Evolutionary conservation across 2,797 vertebrate species (phyloP), one percentile per base, ranked within the genome.

Genomic region (Oceanodroma leucorhoa): DNA sequence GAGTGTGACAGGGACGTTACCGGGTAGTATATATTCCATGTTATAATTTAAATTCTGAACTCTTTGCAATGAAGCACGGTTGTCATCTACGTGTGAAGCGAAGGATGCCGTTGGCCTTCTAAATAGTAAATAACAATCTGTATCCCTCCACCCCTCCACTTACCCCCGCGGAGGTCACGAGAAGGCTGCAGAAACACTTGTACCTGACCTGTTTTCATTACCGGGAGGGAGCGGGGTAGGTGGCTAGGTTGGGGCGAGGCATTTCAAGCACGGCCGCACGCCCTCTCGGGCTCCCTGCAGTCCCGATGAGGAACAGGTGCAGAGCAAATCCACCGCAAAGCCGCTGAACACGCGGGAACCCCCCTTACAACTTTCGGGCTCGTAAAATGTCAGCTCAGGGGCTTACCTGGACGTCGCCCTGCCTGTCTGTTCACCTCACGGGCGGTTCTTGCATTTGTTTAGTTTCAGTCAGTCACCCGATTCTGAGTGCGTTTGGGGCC

Each of bases 41-140:
- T 66, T 86, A 62, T 16, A 79, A 70, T 84, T 84, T 91, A 60
- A 75, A 79, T 62, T 78, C 11, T 6, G 54, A 88, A 23, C 83
- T 53, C 48, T 72, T 85, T 72, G 62, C 16, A 7, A 11, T 12
- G 72, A 73, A 55, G 55, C 54, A 30, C 36, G 29, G 2, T 50
- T 90, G 66, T 76, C 80, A 70, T 88, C 80, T 61, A 38, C 24
- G 15, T 2, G 70, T 14, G 85, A 86, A 60, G 65, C 11, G 2
- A 45, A 94, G 83, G 76, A 79, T 82, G 77, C 64, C 8, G 2
- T 48, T 27, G 30, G 58, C 82, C 71, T 94, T 77, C 64, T 66
- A n/a, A 87, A 62, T 2, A 79, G 62, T 79, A 76, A 94, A 87
- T 78, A 93, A 58, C 53, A n/a, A 58, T 41, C 10, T 22, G 2